Percentiles rank a stretch among this genome's conserved stretches.
phyloP scores from a whole-genome alignment of 1,140 invertebrate genomes.

The Scaptomyza montana region DNA sequence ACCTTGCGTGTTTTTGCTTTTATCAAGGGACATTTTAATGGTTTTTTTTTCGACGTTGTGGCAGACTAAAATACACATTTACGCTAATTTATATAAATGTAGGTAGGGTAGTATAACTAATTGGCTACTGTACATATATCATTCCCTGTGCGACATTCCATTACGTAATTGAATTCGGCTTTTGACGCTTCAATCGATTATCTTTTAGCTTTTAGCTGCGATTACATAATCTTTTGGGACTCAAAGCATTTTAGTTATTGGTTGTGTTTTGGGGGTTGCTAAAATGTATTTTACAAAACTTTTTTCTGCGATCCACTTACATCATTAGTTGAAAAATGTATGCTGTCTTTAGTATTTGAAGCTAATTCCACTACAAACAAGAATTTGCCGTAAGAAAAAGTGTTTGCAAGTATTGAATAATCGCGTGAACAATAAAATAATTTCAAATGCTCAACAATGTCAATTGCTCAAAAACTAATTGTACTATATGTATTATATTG shows the following conservation, averaged over 20 bases:
- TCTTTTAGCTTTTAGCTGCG: background rate
- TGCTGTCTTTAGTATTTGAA: background rate
- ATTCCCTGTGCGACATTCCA: slow-evolving; percentile 7
- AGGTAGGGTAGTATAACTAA: background rate
- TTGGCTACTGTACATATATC: background rate
- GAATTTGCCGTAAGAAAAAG: background rate
- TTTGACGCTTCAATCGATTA: slow-evolving; percentile 11
- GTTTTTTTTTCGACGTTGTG: slow-evolving; percentile 1
- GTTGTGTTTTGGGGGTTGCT: too few species aligned
- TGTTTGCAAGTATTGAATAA: background rate
- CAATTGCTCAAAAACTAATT: background rate
- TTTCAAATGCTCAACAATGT: background rate
- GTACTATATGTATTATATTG: background rate
- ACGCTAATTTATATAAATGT: slow-evolving; percentile 21
- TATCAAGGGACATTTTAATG: slow-evolving; percentile 28
- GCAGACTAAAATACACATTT: slow-evolving; percentile 30
- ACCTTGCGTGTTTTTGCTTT: slow-evolving; percentile 16
- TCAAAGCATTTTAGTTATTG: too few species aligned
- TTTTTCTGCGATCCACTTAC: background rate
- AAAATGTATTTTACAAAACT: too few species aligned
- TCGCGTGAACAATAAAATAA: background rate
- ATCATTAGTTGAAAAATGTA: background rate
- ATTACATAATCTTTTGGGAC: background rate
- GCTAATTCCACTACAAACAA: background rate
- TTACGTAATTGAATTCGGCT: slow-evolving; percentile 33